Evolutionary conservation across 2,113 vertebrate genomes (phyloP), one percentile per base, ranked within the genome.

Genomic region (Coregonus clupeaformis): DNA sequence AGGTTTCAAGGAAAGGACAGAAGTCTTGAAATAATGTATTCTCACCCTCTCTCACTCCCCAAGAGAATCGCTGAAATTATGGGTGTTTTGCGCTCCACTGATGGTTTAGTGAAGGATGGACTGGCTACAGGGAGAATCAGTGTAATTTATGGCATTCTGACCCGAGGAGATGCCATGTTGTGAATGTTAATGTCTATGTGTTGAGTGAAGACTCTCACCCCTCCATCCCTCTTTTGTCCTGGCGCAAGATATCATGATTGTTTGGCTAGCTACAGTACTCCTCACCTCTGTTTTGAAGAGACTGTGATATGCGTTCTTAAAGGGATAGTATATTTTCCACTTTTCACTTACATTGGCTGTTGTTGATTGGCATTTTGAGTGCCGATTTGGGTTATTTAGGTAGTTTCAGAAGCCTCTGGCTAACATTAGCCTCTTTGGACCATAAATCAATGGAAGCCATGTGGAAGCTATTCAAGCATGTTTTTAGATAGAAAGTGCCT

Each of bases 111-210:
- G n/a, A n/a, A n/a, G n/a, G n/a, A n/a, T 18, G 52, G 42, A 69
- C 62, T 76, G 30, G 11, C 16, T 24, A 24, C n/a, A 63, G 45
- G 67, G 69, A 42, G 73, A 76, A 79, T 77, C 74, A 78, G 47
- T 68, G 71, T 79, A 74, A 69, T 80, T 79, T 74, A 69, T 64
- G 74, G 60, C n/a, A 25, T 74, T 74, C 65, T 68, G 27, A 27
- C 27, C 27, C 27, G 27, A 27, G 27, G 64, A 70, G 72, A 14
- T 13, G 13, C 29, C 27, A 72, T 73, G 5, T 45, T 45, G 42
- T 27, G 1, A 45, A 45, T 45, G 42, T 27, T 45, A 45, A 45
- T 45, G 42, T 45, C 1, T 2, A 45, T 2, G 42, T 45, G 42
- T 45, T 45, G 42, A 45, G 1, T 45, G 2, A 45, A 45, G 9